phyloP scores from a whole-genome alignment of 2,113 vertebrate genomes.

The Cricetomys ansorgei region DNA sequence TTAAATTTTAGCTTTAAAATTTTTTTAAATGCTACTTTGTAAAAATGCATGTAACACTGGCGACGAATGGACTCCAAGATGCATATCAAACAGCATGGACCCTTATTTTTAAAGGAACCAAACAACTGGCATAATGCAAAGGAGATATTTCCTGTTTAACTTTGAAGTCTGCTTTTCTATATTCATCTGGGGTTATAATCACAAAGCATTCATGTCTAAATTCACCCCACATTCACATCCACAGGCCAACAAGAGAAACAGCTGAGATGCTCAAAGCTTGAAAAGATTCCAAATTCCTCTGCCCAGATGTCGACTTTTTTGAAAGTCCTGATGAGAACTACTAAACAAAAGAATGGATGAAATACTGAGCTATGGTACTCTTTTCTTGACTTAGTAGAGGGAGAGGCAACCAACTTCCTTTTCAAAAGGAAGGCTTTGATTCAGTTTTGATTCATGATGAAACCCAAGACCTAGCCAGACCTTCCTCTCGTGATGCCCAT shows the following conservation, averaged over 20 bases:
- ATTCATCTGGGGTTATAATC: background rate
- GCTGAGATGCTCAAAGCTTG: background rate
- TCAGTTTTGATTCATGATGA: background rate
- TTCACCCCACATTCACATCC: background rate
- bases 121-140: background rate
- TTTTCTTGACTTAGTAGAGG: background rate
- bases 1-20: too few relatives aligned
- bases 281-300: constrained; percentile 2
- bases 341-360: background rate
- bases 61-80: background rate
- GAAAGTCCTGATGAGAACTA: constrained; percentile 37
- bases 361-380: background rate
- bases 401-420: background rate
- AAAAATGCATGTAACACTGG: background rate
- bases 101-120: background rate
- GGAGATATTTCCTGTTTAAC: background rate
- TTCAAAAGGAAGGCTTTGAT: background rate
- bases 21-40: background rate
- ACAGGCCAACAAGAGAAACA: background rate
- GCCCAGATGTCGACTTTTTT: constrained; percentile 16
- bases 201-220: constrained; percentile 16
- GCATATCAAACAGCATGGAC: background rate
- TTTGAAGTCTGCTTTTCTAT: constrained; percentile 6
- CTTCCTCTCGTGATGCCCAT: too few relatives aligned
- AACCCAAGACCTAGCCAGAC: background rate